Base-by-base conservation (phyloP, 2,113 vertebrate species). In the Hystrix brachyura region DNA sequence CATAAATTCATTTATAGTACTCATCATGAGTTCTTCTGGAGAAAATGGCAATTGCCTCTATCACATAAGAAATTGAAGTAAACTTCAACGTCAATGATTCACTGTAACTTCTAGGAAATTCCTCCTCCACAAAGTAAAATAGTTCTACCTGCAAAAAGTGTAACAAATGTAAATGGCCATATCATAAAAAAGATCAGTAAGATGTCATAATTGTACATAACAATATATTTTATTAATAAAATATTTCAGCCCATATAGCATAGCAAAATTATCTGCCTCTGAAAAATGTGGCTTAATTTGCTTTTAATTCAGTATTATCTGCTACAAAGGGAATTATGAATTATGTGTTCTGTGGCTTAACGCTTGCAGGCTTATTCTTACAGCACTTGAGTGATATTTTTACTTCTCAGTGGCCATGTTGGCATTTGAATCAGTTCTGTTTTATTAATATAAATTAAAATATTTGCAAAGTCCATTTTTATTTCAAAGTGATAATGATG, bases 371-470 rank as follows among this genome's bases (percentile, higher is more conserved):
- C 13, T 5, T 2, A 79, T 83, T 94, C 64, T 91, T 67, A 87
- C 57, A 96, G 83, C 87, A 98, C 55, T 94, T 97, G 69, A 17
- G 0, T 94, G 46, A 48, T 64, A 79, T 91, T 96, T 98, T 92
- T 93, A 97, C 94, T 78, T 95, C 87, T 95, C 95, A 94, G 64
- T 0, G 94, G 91, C 67, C 4, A 34, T 0, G 0, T 25, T 92
- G 34, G 1, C 48, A 67, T 43, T 78, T 0, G 6, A 92, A 11
- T 6, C 32, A 74, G 43, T 98, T 95, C 96, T 90, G 55, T 97
- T 97, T 97, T 91, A 96, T 92, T 96, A 86, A 97, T 95, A 14
- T 93, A 98, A 98, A 96, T 97, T 89, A 91, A 96, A 97, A 94
- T 0, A 1, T 97, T 96, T 97, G 29, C 90, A 97, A 97, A 96